Evolutionary conservation across 1,140 invertebrate species (phyloP), one percentile per base, ranked within the genome.

Genomic region (Tetranychus cinnabarinus): DNA sequence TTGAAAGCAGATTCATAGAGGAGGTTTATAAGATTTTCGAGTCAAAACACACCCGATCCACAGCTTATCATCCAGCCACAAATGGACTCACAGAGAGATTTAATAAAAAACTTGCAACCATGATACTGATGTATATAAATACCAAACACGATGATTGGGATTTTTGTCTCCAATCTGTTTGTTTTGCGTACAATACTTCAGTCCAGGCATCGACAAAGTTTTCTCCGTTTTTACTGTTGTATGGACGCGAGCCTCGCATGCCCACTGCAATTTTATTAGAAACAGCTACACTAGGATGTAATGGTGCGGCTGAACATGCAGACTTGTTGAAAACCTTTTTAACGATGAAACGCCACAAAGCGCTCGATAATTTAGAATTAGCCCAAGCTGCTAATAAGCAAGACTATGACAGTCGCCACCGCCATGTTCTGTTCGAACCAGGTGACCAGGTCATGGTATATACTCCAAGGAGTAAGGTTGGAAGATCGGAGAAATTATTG

Each of bases 51-150:
- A 59, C 66, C 0, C 39, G 57, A 55, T 61, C 63, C 1, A 67
- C 66, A 6, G 31, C 56, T 33, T 64, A 66, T 33, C 60, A 64
- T 15, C 68, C 67, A 57, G 62, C 63, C 23, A 62, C 58, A 0
- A 70, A 70, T 56, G 67, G 64, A n/a, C 52, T 62, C 12, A 62
- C 64, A 6, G 66, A 67, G 56, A 59, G 61, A 4, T 65, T 67
- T 39, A 69, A 68, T 56, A 61, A 61, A 23, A 65, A 61, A 0
- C 45, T 72, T 0, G 64, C 66, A 15, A 23, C 60, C n/a, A 68
- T 68, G 64, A 37, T 72, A 12, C 65, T 66, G 42, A 64, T 69
- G 57, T 69, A 67, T 62, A 47, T 60, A 6, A 63, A 66, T 35
- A 55, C 62, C 59, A 62, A 64, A 3, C 59, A 57, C 33, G 6